Conservation (phyloP, 2,888 invertebrate genomes). For the Ryuthela nishihirai region DNA sequence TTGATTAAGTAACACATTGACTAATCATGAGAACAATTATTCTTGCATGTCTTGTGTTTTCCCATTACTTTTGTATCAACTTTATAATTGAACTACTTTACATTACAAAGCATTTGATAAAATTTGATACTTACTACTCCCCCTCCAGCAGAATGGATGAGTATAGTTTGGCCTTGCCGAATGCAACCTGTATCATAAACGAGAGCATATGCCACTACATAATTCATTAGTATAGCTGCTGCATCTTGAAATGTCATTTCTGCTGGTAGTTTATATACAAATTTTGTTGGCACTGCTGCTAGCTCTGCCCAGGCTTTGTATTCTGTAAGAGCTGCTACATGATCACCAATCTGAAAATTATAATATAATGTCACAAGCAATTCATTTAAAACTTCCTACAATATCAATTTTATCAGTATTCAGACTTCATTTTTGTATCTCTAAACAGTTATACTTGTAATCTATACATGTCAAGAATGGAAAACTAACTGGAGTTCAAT, state of each 20-base stretch:
- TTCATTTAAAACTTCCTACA: too few relatives aligned
- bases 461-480: too few relatives aligned
- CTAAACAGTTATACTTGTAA: too few relatives aligned
- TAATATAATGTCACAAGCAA: too few relatives aligned
- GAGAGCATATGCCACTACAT: conserved; percentile 77
- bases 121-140: conserved; percentile 65
- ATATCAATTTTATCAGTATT: too few relatives aligned
- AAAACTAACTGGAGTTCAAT: too few relatives aligned
- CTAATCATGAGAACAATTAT: too few relatives aligned
- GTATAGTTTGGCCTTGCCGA: conserved; percentile 72
- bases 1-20: too few relatives aligned
- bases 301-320: conserved; percentile 83
- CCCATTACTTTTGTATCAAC: too few relatives aligned
- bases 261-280: conserved; percentile 71
- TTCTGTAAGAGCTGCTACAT: conserved; percentile 76
- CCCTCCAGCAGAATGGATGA: conserved; percentile 85
- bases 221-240: conserved; percentile 79
- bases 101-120: neutral
- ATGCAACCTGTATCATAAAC: conserved; percentile 78
- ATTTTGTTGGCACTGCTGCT: conserved; percentile 70
- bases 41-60: too few relatives aligned
- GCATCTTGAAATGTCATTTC: conserved; percentile 74
- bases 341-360: conserved; percentile 50
- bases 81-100: too few relatives aligned
- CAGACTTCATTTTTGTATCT: too few relatives aligned